Percentiles rank a stretch among this genome's conserved stretches.
phyloP scores from a whole-genome alignment of 2,113 vertebrate genomes.

The Petrocephalus zakoni region DNA sequence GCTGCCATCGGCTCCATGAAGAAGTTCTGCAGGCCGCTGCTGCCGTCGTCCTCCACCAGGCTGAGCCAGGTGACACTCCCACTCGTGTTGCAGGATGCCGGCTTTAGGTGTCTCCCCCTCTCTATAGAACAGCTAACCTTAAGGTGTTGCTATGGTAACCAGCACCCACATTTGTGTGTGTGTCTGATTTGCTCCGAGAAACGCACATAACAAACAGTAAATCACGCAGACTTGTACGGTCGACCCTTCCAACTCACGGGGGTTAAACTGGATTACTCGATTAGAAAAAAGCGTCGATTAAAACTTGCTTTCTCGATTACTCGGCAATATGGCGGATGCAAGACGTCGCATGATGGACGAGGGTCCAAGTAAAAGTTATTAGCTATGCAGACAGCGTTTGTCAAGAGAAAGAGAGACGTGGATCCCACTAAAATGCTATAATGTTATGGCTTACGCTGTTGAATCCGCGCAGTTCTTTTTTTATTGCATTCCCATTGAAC shows the following conservation, averaged over 20 bases:
- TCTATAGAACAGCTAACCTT: neutral
- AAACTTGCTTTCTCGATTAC: no score
- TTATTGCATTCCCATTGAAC: no score
- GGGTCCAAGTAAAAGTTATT: no score
- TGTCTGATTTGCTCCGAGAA: neutral
- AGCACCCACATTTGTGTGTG: neutral
- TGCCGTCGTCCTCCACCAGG: conserved; percentile 78
- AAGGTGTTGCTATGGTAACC: conserved; percentile 2
- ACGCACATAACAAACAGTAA: neutral
- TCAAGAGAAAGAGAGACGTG: no score
- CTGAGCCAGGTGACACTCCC: conserved; percentile 68
- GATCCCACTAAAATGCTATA: no score
- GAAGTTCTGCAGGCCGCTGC: conserved; percentile 87
- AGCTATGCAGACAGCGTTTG: no score
- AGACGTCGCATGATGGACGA: no score
- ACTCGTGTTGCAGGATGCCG: neutral
- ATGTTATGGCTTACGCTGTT: no score
- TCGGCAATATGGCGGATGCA: no score
- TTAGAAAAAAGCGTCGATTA: no score
- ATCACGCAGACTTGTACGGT: neutral
- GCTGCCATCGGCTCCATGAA: conserved; percentile 96
- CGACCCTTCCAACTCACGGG: neutral
- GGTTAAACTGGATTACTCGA: no score
- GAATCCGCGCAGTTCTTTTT: no score
- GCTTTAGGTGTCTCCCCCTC: neutral